A percentile compares a stretch with the other conserved stretches of the same genome.
These are phyloP conservation scores for Epinotia brunnichana DNA, from an alignment of 2,888 invertebrate species.

Conservation along the genomic window DNA sequence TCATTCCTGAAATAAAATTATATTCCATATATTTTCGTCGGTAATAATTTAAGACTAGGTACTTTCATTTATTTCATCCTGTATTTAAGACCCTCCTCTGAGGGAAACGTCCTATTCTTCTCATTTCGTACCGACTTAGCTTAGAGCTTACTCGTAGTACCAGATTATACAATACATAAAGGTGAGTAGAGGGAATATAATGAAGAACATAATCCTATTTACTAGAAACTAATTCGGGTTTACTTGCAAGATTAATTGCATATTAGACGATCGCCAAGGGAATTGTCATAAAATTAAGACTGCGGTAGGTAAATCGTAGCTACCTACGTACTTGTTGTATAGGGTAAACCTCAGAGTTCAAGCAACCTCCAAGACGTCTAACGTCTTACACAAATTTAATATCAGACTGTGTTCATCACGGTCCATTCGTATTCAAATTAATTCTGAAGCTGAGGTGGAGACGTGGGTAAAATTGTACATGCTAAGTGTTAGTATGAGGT, in stretches of 20 bases:
- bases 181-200: background rate
- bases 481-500: constrained; percentile 19
- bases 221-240: constrained; percentile 21
- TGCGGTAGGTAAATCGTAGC: constrained; percentile 15
- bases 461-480: constrained; percentile 35
- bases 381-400: constrained; percentile 66
- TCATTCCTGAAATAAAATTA: background rate
- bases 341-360: constrained; percentile 41
- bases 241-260: constrained; percentile 33
- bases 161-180: background rate
- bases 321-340: constrained; percentile 14
- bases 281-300: constrained; percentile 35
- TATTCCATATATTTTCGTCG: background rate
- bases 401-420: constrained; percentile 63
- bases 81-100: background rate
- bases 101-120: background rate
- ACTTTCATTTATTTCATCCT: background rate
- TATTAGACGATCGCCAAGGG: constrained; percentile 20
- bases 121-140: background rate
- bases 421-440: constrained; percentile 71
- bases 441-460: constrained; percentile 48
- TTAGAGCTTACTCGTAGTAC: background rate
- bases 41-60: background rate
- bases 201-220: constrained; percentile 19
- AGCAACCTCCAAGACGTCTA: constrained; percentile 43